Percentiles rank a stretch among this genome's conserved stretches.
Conservation (phyloP, 53 echinoderm and acorn worm species). For the Pentamera pediparva region DNA sequence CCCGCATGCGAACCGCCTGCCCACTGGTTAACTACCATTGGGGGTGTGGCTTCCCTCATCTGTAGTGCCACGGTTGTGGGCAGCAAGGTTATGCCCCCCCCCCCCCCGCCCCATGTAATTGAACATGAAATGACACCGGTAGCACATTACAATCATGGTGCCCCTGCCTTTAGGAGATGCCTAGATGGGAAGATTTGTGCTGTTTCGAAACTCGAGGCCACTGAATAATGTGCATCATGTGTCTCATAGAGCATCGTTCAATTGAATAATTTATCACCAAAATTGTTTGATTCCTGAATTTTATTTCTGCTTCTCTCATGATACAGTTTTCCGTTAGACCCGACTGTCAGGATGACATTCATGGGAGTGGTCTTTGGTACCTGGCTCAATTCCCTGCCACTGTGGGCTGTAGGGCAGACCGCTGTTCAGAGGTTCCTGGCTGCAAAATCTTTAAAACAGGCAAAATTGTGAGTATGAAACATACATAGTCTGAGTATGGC, state of each 20-base stretch:
- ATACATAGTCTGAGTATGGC: too few relatives aligned
- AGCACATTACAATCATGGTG: neutral
- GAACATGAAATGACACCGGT: neutral
- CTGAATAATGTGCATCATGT: too few relatives aligned
- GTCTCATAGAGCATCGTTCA: neutral
- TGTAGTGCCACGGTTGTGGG: too few relatives aligned
- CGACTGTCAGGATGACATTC: constrained; percentile 26
- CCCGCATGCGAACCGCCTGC: too few relatives aligned
- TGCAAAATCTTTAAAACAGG: constrained; percentile 21
- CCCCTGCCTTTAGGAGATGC: too few relatives aligned
- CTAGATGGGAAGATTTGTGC: too few relatives aligned
- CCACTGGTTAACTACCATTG: too few relatives aligned
- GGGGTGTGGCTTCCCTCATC: too few relatives aligned
- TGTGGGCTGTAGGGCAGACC: constrained; percentile 31
- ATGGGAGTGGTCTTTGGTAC: constrained; percentile 16
- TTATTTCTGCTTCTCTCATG: neutral
- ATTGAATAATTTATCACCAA: neutral
- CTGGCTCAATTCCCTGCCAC: constrained; percentile 22
- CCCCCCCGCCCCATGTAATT: too few relatives aligned
- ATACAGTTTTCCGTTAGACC: constrained; percentile 27
- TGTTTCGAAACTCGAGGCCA: too few relatives aligned
- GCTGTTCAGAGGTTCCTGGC: constrained; percentile 29
- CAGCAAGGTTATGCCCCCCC: too few relatives aligned
- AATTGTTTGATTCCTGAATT: neutral
- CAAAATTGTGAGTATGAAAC: constrained; percentile 29